A percentile compares a stretch with the other conserved stretches of the same genome.
Evolutionary conservation across 2,797 vertebrate genomes (phyloP).

Genomic region (Triplophysa bombifrons): DNA sequence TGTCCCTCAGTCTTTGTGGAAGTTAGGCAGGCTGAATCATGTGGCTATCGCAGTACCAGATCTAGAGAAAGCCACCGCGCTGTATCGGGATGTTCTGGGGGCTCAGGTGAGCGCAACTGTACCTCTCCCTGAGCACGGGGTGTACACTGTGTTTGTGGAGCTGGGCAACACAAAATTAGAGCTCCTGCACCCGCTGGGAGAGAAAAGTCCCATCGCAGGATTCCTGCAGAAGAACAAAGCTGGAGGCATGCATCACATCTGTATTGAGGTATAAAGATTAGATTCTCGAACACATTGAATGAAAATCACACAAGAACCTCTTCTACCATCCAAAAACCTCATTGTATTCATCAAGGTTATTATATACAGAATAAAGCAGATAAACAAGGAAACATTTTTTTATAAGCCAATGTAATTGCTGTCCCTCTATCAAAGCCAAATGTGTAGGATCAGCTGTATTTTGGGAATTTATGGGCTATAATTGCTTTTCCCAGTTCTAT

Average conservation of each 20-base stretch:
- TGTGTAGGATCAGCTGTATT: too few relatives aligned
- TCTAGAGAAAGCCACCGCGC: conserved; percentile 83
- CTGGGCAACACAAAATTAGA: conserved; percentile 96
- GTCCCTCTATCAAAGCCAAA: too few relatives aligned
- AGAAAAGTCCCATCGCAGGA: conserved; percentile 87
- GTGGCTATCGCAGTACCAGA: conserved; percentile 93
- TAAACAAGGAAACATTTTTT: too few relatives aligned
- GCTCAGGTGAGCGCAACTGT: conserved; percentile 85
- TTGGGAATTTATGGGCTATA: too few relatives aligned
- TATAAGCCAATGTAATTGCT: too few relatives aligned
- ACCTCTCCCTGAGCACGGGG: conserved; percentile 89
- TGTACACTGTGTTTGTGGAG: conserved; percentile 88
- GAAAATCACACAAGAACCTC: too few relatives aligned
- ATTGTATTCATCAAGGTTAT: too few relatives aligned
- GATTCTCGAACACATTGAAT: not conserved
- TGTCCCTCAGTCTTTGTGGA: conserved; percentile 79
- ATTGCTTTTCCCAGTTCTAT: too few relatives aligned
- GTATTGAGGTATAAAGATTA: conserved; percentile 88
- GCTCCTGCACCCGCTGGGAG: conserved; percentile 91
- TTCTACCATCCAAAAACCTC: too few relatives aligned
- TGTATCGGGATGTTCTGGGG: conserved; percentile 89
- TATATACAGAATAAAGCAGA: too few relatives aligned
- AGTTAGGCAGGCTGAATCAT: conserved; percentile 90
- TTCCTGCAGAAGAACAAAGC: conserved; percentile 93
- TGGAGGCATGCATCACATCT: conserved; percentile 94